Conservation (phyloP, 2,113 vertebrate species). For the Myocastor coypus region DNA sequence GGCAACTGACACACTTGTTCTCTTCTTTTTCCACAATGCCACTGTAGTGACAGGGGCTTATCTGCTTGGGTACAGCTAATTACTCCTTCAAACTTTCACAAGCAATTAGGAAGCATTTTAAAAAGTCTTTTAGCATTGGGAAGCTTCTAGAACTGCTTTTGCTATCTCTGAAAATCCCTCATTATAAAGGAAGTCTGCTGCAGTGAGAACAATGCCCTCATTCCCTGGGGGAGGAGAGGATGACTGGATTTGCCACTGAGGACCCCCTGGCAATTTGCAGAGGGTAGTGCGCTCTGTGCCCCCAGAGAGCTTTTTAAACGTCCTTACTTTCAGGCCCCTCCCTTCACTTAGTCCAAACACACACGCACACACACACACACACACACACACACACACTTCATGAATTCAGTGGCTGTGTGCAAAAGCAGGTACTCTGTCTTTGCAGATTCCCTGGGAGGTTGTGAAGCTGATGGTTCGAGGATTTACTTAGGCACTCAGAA, state of each 20-base stretch:
- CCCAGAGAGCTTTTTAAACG: not conserved
- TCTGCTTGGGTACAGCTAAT: not conserved
- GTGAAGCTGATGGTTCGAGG: not conserved
- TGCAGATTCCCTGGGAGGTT: not conserved
- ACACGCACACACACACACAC: not conserved
- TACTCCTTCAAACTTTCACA: not conserved
- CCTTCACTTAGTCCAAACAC: not conserved
- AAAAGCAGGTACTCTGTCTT: not conserved
- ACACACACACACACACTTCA: not conserved
- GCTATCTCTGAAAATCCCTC: not conserved
- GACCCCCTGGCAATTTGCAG: not conserved
- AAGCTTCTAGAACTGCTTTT: slow-evolving; percentile 11
- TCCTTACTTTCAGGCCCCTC: not conserved
- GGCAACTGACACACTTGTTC: not conserved
- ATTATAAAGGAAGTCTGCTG: not conserved
- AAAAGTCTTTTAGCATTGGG: not conserved
- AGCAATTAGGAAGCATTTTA: not conserved
- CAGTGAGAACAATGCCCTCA: not conserved
- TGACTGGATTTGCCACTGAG: not conserved
- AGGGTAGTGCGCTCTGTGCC: not conserved
- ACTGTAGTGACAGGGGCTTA: not conserved
- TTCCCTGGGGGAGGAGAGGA: not conserved
- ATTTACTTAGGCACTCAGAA: not conserved
- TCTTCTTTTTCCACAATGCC: not conserved
- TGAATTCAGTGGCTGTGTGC: not conserved